Base-by-base conservation (phyloP, 2,797 vertebrate species). In the Protosalanx chinensis region DNA sequence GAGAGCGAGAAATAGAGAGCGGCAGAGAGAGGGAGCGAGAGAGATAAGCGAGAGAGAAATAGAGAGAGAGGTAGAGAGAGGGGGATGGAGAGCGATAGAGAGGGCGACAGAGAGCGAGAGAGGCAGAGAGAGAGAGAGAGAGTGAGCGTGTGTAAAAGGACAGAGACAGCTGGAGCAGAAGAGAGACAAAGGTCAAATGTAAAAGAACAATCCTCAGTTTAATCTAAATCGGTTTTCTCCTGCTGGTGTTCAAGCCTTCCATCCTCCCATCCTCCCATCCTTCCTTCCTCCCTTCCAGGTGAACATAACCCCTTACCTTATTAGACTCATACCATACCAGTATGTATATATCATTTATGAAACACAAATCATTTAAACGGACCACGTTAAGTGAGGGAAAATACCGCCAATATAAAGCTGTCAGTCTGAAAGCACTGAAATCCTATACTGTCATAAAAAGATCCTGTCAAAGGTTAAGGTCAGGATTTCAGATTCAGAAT, bases 61-160 rank as follows among this genome's bases (percentile, higher is more conserved):
- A 74, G 73, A 79, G 64, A 37, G 61, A 76, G 76, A 74, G 73
- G 71, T 80, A 86, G 23, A 27, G 23, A 85, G 79, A 81, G 80
- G 77, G 74, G 56, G 62, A 35, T 8, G 70, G 51, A 73, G 81
- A 70, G 68, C 23, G 23, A 27, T 27, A 27, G 23, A 27, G 23
- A 27, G 23, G 23, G 23, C 23, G 23, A 27, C 61, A 7, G 56
- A 69, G 33, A 20, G n/a, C 8, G 33, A 2, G 4, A 15, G 4
- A 2, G 32, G 12, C 4, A 35, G 59, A 20, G 33, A 56, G 29
- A 60, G 63, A 60, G 63, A 73, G 58, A 64, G 71, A 76, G 64
- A 77, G 79, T 78, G 64, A 68, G 71, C 81, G 41, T 2, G 41
- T 46, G 58, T 35, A 81, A 60, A 75, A 27, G 80, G 80, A 84